Conservation (phyloP, 2,888 invertebrate genomes). For the Erebia palarica region DNA sequence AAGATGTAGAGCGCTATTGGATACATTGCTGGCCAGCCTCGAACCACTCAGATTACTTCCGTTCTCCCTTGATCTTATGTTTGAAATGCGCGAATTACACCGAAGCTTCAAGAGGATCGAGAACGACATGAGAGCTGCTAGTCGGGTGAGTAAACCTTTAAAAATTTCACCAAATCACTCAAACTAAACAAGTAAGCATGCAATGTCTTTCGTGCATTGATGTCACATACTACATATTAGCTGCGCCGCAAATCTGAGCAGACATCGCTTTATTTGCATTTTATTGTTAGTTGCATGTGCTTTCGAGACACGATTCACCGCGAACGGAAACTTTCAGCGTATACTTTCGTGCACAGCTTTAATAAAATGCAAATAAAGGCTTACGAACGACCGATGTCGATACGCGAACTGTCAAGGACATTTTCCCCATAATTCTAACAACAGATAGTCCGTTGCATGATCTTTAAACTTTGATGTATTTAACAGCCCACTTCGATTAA, state of each 20-base stretch:
- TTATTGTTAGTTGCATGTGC: slow-evolving; percentile 81
- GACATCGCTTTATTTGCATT: slow-evolving; percentile 81
- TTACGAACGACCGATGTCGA: slow-evolving; percentile 54
- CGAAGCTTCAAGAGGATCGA: slow-evolving; percentile 88
- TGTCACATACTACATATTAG: slow-evolving; percentile 57
- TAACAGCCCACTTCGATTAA: slow-evolving; percentile 81
- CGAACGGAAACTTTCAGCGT: slow-evolving; percentile 59
- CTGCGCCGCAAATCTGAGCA: slow-evolving; percentile 54
- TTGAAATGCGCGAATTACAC: slow-evolving; percentile 89
- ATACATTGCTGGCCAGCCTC: slow-evolving; percentile 88
- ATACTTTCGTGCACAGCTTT: slow-evolving; percentile 76
- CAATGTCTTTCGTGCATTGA: slow-evolving; percentile 52
- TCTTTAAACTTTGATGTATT: slow-evolving; percentile 77
- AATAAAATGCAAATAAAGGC: slow-evolving; percentile 81
- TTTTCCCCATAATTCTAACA: slow-evolving; percentile 55
- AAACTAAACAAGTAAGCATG: slow-evolving; percentile 25
- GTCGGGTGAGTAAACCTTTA: slow-evolving; percentile 63
- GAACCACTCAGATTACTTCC: slow-evolving; percentile 91
- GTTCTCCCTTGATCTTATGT: slow-evolving; percentile 91
- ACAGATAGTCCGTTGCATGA: slow-evolving; percentile 74
- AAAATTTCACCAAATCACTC: slow-evolving; percentile 2
- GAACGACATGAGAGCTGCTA: slow-evolving; percentile 77
- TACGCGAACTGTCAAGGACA: slow-evolving; percentile 53
- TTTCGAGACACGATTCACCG: slow-evolving; percentile 69
- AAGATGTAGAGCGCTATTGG: slow-evolving; percentile 84